phyloP scores from a whole-genome alignment of 1,140 invertebrate genomes.

The Zaprionus davidi region DNA sequence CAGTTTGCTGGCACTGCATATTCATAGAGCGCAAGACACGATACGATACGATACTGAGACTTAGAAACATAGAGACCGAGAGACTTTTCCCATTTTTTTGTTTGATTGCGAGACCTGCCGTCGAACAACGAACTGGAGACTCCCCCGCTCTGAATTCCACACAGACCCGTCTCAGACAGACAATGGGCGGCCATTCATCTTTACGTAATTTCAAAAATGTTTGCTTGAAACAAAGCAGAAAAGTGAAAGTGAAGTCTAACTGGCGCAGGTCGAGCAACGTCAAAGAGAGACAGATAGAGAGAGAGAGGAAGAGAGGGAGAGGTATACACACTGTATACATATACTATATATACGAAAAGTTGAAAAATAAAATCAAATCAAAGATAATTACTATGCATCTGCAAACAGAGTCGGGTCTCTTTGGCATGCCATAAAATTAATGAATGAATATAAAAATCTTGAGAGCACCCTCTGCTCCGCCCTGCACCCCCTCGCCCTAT shows the following conservation, averaged over 20 bases:
- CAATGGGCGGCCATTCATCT: conserved; percentile 79
- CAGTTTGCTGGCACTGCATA: conserved; percentile 22
- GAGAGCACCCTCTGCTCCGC: conserved; percentile 8
- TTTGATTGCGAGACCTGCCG: conserved; percentile 37
- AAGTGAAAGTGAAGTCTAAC: conserved; percentile 79
- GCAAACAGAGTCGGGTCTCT: conserved; percentile 27
- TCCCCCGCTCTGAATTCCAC: conserved; percentile 65
- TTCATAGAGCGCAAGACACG: conserved; percentile 1
- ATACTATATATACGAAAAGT: conserved; percentile 2
- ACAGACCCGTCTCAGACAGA: conserved; percentile 30
- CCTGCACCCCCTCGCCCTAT: conserved; percentile 28
- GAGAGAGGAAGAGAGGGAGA: conserved; percentile 8
- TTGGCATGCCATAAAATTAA: conserved; percentile 57
- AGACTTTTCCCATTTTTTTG: conserved; percentile 13
- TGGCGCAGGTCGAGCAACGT: conserved; percentile 24
- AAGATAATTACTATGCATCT: conserved; percentile 67
- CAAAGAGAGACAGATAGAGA: background rate
- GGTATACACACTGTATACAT: background rate
- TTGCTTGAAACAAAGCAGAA: conserved; percentile 75
- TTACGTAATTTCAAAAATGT: conserved; percentile 78
- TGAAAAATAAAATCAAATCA: conserved; percentile 29
- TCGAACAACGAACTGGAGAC: conserved; percentile 62
- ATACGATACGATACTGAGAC: background rate
- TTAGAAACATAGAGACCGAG: conserved; percentile 7
- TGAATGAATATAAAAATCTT: conserved; percentile 66